A percentile compares a stretch with the other conserved stretches of the same genome.
Evolutionary conservation across 2,797 vertebrate genomes (phyloP).

Genomic region (Neomorphus geoffroyi): DNA sequence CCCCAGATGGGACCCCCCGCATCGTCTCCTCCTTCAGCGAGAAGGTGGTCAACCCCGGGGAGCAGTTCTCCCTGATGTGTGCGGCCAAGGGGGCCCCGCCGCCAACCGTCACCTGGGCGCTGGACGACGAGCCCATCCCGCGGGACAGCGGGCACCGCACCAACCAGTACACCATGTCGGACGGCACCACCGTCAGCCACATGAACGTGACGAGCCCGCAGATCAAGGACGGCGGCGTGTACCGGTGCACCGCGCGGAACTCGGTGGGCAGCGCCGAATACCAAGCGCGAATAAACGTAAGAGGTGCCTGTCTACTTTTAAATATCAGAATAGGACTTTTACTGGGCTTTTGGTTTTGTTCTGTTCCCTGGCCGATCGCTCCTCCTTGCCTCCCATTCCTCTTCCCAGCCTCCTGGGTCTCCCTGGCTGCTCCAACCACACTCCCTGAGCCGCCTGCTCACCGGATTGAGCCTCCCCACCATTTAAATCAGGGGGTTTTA

Average conservation of each 20-base stretch:
- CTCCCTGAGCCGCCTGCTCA: background rate
- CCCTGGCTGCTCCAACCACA: conserved; percentile 9
- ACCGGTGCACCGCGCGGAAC: conserved; percentile 98
- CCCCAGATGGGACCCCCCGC: conserved; percentile 93
- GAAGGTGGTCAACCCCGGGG: conserved; percentile 96
- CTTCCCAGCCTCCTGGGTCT: conserved; percentile 67
- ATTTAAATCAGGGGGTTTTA: background rate
- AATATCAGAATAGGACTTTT: conserved; percentile 94
- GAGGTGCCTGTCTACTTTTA: conserved; percentile 99
- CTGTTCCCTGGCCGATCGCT: background rate
- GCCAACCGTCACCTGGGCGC: conserved; percentile 94
- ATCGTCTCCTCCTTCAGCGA: conserved; percentile 98
- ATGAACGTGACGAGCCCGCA: conserved; percentile 95
- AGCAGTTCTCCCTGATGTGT: conserved; percentile 97
- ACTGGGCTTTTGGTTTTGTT: conserved; percentile 52
- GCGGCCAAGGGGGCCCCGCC: conserved; percentile 94
- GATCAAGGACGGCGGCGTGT: conserved; percentile 94
- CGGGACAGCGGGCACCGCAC: conserved; percentile 93
- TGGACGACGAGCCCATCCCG: conserved; percentile 93
- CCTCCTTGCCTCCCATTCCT: background rate
- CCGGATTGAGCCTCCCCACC: background rate
- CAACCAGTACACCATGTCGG: conserved; percentile 96
- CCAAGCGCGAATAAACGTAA: conserved; percentile 99
- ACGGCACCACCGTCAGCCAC: conserved; percentile 94
- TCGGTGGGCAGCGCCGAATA: conserved; percentile 99